Evolutionary conservation across 2,888 invertebrate species (phyloP).

Genomic region (Zaprionus obscuricornis): DNA sequence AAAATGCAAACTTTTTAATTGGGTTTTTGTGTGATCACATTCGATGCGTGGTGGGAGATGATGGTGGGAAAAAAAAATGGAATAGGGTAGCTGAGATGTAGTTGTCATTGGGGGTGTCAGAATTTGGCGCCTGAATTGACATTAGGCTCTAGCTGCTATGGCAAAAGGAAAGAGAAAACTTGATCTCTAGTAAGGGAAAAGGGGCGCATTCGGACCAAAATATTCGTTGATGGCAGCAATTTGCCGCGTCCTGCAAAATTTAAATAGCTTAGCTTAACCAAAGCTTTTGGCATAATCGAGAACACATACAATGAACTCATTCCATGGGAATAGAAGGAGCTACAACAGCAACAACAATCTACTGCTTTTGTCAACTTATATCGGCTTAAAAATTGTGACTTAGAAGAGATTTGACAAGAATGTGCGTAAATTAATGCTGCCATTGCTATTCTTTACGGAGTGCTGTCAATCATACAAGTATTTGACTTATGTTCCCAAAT

Average conservation of each 20-base stretch:
- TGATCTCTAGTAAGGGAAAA: not conserved
- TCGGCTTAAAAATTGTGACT: slow-evolving; percentile 32
- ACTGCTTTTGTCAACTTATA: not conserved
- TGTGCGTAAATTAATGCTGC: slow-evolving; percentile 42
- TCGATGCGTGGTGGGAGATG: slow-evolving; percentile 11
- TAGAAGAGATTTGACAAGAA: slow-evolving; percentile 43
- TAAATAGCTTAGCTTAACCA: slow-evolving; percentile 75
- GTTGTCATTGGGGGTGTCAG: slow-evolving; percentile 28
- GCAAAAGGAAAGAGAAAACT: too few relatives aligned
- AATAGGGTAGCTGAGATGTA: not conserved
- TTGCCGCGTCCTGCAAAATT: slow-evolving; percentile 68
- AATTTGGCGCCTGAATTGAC: slow-evolving; percentile 45
- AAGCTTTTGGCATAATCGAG: slow-evolving; percentile 36
- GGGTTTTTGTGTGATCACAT: slow-evolving; percentile 72
- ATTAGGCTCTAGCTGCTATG: too few relatives aligned
- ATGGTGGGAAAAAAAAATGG: too few relatives aligned
- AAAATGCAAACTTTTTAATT: slow-evolving; percentile 78
- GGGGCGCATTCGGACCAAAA: slow-evolving; percentile 33
- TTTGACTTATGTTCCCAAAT: not conserved
- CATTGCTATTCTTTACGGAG: too few relatives aligned
- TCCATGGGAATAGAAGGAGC: not conserved
- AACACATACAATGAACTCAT: slow-evolving; percentile 5
- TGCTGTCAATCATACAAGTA: not conserved
- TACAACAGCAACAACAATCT: slow-evolving; percentile 29
- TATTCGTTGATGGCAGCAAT: slow-evolving; percentile 72